A percentile compares a stretch with the other conserved stretches of the same genome.
These are phyloP conservation scores for Ptychochromis oligacanthus DNA, from an alignment of 2,113 vertebrate species.

Conservation along the genomic window DNA sequence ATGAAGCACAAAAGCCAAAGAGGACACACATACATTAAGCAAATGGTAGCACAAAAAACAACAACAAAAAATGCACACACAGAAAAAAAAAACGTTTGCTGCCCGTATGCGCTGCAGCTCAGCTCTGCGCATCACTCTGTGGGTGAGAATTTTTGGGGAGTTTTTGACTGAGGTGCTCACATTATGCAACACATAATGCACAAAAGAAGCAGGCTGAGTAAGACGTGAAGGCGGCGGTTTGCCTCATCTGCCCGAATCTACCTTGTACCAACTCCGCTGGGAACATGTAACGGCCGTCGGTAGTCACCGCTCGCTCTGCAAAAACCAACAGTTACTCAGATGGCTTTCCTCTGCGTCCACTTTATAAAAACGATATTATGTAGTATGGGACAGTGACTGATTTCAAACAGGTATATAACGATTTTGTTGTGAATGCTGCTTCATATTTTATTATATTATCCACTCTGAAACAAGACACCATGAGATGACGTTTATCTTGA, in stretches of 20 bases:
- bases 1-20: constrained; percentile 69
- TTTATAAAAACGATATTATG: neutral
- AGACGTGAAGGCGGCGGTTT: constrained; percentile 1
- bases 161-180: constrained; percentile 35
- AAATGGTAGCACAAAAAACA: constrained; percentile 59
- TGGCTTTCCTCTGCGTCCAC: neutral
- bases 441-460: neutral
- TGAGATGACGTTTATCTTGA: neutral
- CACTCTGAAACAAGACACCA: constrained; percentile 1
- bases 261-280: constrained; percentile 88
- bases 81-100: neutral
- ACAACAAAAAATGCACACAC: too few species aligned
- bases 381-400: neutral
- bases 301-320: constrained; percentile 91
- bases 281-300: constrained; percentile 91
- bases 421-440: neutral
- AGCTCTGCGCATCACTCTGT: constrained; percentile 31
- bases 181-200: constrained; percentile 53
- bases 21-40: constrained; percentile 70
- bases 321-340: constrained; percentile 75
- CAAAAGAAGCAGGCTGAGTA: constrained; percentile 51
- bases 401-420: constrained; percentile 1
- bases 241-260: constrained; percentile 65
- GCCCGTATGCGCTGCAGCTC: constrained; percentile 26
- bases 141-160: constrained; percentile 34